phyloP scores from a whole-genome alignment of 92 coral and sea anemone species.

The Epizoanthus scotinus region DNA sequence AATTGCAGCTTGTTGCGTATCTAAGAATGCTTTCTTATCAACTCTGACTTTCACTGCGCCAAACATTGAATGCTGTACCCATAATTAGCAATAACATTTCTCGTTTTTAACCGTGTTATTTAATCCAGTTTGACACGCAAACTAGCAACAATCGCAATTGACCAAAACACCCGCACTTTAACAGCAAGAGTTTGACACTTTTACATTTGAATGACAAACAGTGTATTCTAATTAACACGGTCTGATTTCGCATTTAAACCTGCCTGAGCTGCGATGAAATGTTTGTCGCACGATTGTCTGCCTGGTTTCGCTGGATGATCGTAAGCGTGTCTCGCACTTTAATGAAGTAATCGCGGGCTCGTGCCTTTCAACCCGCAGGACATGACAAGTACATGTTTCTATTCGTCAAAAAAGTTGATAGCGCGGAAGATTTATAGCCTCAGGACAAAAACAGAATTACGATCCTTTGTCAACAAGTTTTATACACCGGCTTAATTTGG shows the following conservation, averaged over 20 bases:
- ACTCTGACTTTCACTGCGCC: no score
- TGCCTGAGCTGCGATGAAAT: not conserved
- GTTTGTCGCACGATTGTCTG: not conserved
- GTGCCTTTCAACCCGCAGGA: not conserved
- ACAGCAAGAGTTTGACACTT: not conserved
- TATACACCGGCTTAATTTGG: not conserved
- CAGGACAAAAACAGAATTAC: not conserved
- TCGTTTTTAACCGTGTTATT: no score
- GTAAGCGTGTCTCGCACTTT: not conserved
- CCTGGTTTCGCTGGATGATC: not conserved
- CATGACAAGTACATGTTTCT: slow-evolving; percentile 4
- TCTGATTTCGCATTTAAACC: not conserved
- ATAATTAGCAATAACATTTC: no score
- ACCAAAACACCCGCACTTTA: slow-evolving; percentile 2
- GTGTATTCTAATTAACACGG: not conserved
- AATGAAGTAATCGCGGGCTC: slow-evolving; percentile 26
- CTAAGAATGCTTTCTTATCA: no score
- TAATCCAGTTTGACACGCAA: no score
- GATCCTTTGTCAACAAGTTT: not conserved
- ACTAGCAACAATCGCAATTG: not conserved
- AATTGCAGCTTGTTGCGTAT: no score
- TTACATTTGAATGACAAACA: not conserved
- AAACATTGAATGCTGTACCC: no score
- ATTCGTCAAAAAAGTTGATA: not conserved
- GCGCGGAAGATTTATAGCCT: not conserved